These are phyloP conservation scores for Astyanax mexicanus DNA, from an alignment of 2,797 vertebrate genomes.

Conservation along the genomic window DNA sequence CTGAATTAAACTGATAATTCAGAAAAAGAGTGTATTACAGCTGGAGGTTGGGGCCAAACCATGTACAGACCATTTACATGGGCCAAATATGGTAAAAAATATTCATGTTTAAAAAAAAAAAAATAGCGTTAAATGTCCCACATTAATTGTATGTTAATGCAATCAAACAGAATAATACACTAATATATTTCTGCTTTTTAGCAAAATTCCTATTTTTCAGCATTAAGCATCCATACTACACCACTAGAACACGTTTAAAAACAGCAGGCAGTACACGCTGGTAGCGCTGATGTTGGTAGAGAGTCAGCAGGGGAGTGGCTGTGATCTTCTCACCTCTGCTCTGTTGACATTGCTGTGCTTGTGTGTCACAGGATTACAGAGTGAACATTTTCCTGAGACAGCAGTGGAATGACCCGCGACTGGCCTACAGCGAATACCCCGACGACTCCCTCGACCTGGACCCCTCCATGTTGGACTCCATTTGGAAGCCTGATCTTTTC, in stretches of 20 bases:
- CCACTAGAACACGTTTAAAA: background rate
- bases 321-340: constrained; percentile 26
- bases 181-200: too few species aligned
- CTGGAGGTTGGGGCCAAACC: too few species aligned
- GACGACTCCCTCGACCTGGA: constrained; percentile 96
- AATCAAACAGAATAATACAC: too few species aligned
- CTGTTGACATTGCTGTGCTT: constrained; percentile 40
- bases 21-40: too few species aligned
- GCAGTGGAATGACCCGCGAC: constrained; percentile 96
- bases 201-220: too few species aligned
- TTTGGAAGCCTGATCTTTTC: constrained; percentile 99
- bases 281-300: constrained; percentile 5
- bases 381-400: constrained; percentile 98
- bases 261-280: background rate
- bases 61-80: too few species aligned
- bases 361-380: constrained; percentile 87
- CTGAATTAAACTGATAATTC: too few species aligned
- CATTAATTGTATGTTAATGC: too few species aligned
- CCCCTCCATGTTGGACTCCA: constrained; percentile 98
- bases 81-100: too few species aligned
- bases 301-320: background rate
- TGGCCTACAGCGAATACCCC: constrained; percentile 96
- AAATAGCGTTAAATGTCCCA: too few species aligned
- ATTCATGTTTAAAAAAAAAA: too few species aligned
- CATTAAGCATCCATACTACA: background rate